Percentiles rank a stretch among this genome's conserved stretches.
These are phyloP conservation scores for Sebastes aleutianus DNA, from an alignment of 2,797 vertebrate genomes.

Conservation along the genomic window DNA sequence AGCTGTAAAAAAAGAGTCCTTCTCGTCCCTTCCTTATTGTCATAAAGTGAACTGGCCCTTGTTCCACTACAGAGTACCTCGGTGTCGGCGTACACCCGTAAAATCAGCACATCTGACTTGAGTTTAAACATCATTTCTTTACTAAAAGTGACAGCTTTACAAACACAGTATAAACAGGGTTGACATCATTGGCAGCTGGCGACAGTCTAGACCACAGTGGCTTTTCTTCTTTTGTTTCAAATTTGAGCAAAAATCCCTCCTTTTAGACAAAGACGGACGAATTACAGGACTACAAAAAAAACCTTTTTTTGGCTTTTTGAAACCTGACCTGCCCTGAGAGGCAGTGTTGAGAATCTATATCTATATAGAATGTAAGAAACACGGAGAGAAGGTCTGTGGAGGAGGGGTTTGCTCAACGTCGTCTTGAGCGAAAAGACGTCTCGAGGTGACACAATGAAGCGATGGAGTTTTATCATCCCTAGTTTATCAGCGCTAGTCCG, in stretches of 20 bases:
- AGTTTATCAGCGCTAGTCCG: conserved; percentile 31
- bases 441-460: conserved; percentile 15
- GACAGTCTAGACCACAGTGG: conserved; percentile 74
- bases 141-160: conserved; percentile 75
- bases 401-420: conserved; percentile 49
- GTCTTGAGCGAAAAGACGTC: conserved; percentile 19
- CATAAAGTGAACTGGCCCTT: conserved; percentile 43
- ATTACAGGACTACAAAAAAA: conserved; percentile 67
- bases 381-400: conserved; percentile 17
- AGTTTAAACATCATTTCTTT: conserved; percentile 59
- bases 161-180: conserved; percentile 76
- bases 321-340: conserved; percentile 63
- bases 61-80: conserved; percentile 65
- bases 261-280: conserved; percentile 62
- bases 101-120: conserved; percentile 64
- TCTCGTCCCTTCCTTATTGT: conserved; percentile 51
- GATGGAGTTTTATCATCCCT: conserved; percentile 10
- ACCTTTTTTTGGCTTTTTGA: conserved; percentile 65
- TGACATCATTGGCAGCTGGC: conserved; percentile 78
- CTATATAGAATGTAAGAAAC: neutral
- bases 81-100: conserved; percentile 52
- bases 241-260: conserved; percentile 63
- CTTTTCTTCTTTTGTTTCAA: conserved; percentile 39
- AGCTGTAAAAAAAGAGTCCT: conserved; percentile 69
- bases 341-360: too few species aligned